Percentiles rank a stretch among this genome's conserved stretches.
Conservation (phyloP, 2,888 invertebrate genomes). For the Onchidella celtica region DNA sequence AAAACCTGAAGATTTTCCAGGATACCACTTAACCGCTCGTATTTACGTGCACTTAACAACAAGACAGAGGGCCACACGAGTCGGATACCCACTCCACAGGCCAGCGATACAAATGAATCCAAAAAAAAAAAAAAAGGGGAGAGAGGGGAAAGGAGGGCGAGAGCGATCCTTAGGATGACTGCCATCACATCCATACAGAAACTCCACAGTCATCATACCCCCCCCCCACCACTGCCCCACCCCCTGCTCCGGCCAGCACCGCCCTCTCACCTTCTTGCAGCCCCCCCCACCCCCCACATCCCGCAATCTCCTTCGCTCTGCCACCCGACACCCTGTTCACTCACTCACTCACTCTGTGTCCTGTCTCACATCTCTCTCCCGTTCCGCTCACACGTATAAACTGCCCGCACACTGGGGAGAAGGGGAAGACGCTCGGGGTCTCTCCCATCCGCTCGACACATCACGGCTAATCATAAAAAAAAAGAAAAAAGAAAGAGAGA, state of each 20-base stretch:
- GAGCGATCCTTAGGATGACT: conserved; percentile 1
- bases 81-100: not conserved
- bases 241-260: conserved; percentile 3
- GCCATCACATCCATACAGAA: not conserved
- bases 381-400: conserved; percentile 28
- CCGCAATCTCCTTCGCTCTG: conserved; percentile 1
- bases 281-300: not conserved
- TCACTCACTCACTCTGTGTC: not conserved
- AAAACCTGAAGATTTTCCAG: too few species aligned
- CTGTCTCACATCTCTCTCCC: not conserved
- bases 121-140: not conserved
- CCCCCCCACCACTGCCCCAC: not conserved
- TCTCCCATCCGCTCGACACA: conserved; percentile 20
- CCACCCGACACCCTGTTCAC: too few species aligned
- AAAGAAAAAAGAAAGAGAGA: too few species aligned
- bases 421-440: not conserved
- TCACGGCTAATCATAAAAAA: conserved; percentile 30
- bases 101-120: not conserved
- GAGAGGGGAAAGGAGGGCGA: not conserved
- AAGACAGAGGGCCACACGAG: too few species aligned
- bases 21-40: too few species aligned
- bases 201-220: conserved; percentile 3
- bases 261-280: not conserved
- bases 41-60: too few species aligned
- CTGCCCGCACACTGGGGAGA: conserved; percentile 8